Conservation (phyloP, 2,113 vertebrate species). For the Sardina pilchardus region DNA sequence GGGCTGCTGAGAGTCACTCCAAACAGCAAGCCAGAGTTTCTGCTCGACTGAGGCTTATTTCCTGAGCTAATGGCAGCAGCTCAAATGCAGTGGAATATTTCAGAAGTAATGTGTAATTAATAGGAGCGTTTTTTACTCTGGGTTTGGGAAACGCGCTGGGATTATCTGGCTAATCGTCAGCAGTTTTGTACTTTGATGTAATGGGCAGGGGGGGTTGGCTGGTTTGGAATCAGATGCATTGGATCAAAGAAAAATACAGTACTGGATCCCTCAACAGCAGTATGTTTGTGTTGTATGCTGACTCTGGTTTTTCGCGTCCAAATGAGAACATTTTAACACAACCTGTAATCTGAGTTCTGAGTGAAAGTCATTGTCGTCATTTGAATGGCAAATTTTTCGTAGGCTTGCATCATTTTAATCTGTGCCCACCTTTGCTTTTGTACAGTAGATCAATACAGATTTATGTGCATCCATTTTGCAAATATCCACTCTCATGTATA, state of each 20-base stretch:
- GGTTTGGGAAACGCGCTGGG: not conserved
- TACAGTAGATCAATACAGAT: no score
- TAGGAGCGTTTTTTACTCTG: not conserved
- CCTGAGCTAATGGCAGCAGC: not conserved
- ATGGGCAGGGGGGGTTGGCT: not conserved
- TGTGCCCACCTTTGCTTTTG: no score
- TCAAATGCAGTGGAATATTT: not conserved
- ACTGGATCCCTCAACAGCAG: not conserved
- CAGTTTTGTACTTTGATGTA: not conserved
- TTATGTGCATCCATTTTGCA: no score
- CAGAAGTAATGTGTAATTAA: slow-evolving; percentile 3
- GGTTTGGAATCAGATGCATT: not conserved
- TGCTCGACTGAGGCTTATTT: not conserved
- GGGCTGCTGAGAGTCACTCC: not conserved
- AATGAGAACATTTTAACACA: no score
- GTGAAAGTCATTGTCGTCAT: no score
- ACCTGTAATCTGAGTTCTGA: no score
- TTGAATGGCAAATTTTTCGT: no score
- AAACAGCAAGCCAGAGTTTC: not conserved
- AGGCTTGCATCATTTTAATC: no score
- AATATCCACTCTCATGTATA: no score
- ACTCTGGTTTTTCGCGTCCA: not conserved
- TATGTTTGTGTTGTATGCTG: not conserved
- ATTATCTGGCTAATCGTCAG: not conserved
- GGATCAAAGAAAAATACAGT: not conserved